Percentiles rank a stretch among this genome's conserved stretches.
These are phyloP conservation scores for Macheiramphus alcinus DNA, from an alignment of 2,113 vertebrate genomes.

Conservation along the genomic window DNA sequence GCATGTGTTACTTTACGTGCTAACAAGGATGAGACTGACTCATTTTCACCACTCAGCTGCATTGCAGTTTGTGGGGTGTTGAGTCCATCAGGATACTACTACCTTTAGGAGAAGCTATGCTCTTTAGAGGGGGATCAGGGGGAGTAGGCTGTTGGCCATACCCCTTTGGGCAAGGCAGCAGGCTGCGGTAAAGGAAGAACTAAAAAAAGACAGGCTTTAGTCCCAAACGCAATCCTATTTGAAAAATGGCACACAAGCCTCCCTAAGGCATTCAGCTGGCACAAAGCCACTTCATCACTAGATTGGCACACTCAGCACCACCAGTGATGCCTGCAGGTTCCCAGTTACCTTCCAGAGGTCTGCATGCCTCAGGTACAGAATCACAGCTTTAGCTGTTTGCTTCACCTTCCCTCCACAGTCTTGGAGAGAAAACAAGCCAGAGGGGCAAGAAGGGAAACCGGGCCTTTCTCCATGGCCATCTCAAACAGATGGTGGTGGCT, in stretches of 20 bases:
- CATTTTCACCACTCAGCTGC: not conserved
- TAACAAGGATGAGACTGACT: not conserved
- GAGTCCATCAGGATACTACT: not conserved
- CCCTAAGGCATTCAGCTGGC: not conserved
- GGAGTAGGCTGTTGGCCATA: not conserved
- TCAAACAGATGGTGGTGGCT: not conserved
- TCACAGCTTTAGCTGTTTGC: not conserved
- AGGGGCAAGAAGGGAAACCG: rapidly evolving
- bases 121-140: not conserved
- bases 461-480: rapidly evolving
- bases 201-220: not conserved
- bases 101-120: not conserved
- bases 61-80: not conserved
- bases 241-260: not conserved
- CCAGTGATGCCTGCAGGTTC: not conserved
- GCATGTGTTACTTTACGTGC: not conserved
- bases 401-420: not conserved
- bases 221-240: not conserved
- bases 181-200: not conserved
- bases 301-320: not conserved
- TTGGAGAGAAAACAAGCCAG: not conserved
- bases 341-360: not conserved
- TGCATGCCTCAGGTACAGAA: not conserved
- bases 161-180: not conserved
- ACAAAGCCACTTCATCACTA: not conserved